Base-by-base conservation (phyloP, 1,140 invertebrate species). In the Cherax quadricarinatus region DNA sequence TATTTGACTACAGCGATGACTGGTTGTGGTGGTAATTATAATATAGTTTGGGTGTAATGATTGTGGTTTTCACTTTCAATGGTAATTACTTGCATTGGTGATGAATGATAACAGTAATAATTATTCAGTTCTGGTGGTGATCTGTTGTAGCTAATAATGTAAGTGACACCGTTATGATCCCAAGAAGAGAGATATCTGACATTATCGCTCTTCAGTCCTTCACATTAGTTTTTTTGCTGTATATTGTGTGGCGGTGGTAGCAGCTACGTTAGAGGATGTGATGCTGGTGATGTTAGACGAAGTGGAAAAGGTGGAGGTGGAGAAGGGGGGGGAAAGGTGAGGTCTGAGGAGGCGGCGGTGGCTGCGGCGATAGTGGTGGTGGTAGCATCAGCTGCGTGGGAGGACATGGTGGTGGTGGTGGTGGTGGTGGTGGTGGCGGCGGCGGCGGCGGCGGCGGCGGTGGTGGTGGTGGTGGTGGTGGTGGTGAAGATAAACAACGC, bases 401-500 rank as follows among this genome's bases (percentile, higher is more conserved):
- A 51, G 53, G 80, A 51, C 49, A 49, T 53, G 53, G 80, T 82
- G 53, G 48, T 82, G 53, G 80, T 82, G 53, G 80, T 53, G 53
- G 49, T 53, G 53, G 80, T 9, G 30, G 80, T 53, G 53, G 80
- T 82, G 53, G 48, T 82, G 53, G 80, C 53, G 57, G 81, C 7
- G 57, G 81, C 24, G 57, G 81, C n/a, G 57, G 81, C 7, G 57
- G 81, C 18, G 57, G 81, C 53, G 53, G 81, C 57, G 57, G 81
- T 83, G 57, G 49, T 83, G 57, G 24, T 83, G 53, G 80, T 82
- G 53, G 48, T 82, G 53, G 80, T 82, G 53, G 80, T 53, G 53
- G 49, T 53, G 53, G 80, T 9, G 30, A 41, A 41, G 30, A 41
- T 41, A 16, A 7, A 16, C 30, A 41, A 41, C 30, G 30, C 2